These are phyloP conservation scores for Caenorhabditis angaria DNA, from an alignment of 2,888 invertebrate species.

Conservation along the genomic window DNA sequence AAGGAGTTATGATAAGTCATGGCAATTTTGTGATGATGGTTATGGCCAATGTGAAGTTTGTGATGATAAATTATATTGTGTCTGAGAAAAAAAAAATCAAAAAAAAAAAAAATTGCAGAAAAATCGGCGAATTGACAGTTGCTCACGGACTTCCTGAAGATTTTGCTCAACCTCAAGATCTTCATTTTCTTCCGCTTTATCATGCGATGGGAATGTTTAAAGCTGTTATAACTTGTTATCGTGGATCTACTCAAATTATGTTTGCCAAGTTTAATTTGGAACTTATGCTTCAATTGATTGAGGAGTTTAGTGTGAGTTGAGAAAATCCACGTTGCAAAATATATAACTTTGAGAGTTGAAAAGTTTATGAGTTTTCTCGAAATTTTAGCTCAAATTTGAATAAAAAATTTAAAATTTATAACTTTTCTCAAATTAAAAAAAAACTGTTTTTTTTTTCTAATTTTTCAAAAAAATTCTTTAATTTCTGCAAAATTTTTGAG, in stretches of 20 bases:
- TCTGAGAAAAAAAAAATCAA: not conserved
- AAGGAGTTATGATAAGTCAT: slow-evolving; percentile 59
- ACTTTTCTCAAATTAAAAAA: too few species aligned
- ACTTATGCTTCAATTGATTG: slow-evolving; percentile 36
- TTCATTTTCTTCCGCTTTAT: slow-evolving; percentile 57
- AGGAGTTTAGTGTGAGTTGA: slow-evolving; percentile 9
- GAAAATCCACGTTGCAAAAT: too few species aligned
- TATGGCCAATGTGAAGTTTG: slow-evolving; percentile 18
- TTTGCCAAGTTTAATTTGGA: slow-evolving; percentile 52
- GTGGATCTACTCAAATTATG: slow-evolving; percentile 51
- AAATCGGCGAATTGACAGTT: slow-evolving; percentile 10
- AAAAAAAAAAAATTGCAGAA: slow-evolving; percentile 15
- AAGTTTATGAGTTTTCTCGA: too few species aligned
- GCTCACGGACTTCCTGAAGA: slow-evolving; percentile 23
- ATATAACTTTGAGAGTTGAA: too few species aligned
- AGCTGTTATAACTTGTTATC: slow-evolving; percentile 23
- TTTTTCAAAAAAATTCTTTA: too few species aligned
- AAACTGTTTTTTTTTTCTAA: too few species aligned
- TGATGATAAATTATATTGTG: too few species aligned
- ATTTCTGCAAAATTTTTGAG: too few species aligned
- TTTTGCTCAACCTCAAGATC: slow-evolving; percentile 28
- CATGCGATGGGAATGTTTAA: slow-evolving; percentile 61
- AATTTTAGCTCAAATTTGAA: too few species aligned
- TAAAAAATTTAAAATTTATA: too few species aligned
- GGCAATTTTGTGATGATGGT: slow-evolving; percentile 47